Evolutionary conservation across 2,888 invertebrate species (phyloP).

Genomic region (Hydroisotoma schaefferi): DNA sequence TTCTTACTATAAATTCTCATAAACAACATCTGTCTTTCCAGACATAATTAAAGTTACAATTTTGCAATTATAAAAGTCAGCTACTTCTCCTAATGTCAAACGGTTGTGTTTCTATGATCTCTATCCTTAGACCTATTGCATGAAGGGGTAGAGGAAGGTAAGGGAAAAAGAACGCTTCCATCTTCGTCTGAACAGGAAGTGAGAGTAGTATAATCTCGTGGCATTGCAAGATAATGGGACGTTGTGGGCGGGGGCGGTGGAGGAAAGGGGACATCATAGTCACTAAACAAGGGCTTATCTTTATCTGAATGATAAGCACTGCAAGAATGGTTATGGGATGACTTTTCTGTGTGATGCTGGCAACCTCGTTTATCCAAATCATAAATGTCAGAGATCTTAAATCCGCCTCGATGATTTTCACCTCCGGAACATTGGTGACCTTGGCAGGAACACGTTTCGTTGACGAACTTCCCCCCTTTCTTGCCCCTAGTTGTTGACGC

Average conservation of each 20-base stretch:
- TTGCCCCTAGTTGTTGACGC: slow-evolving; percentile 9
- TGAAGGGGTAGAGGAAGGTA: not conserved
- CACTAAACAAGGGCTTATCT: slow-evolving; percentile 9
- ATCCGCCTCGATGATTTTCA: not conserved
- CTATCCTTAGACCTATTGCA: slow-evolving; percentile 8
- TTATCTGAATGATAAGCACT: slow-evolving; percentile 9
- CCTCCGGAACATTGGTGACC: slow-evolving; percentile 15
- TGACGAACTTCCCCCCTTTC: not conserved
- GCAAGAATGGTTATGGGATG: slow-evolving; percentile 12
- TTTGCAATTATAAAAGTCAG: not conserved
- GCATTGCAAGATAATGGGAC: slow-evolving; percentile 17
- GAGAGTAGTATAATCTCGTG: slow-evolving; percentile 30
- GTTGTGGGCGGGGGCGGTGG: slow-evolving; percentile 43
- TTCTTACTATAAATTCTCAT: too few species aligned
- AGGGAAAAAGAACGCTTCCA: slow-evolving; percentile 8
- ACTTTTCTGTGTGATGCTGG: not conserved
- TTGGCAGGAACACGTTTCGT: slow-evolving; percentile 12
- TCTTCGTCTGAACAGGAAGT: slow-evolving; percentile 33
- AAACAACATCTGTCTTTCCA: not conserved
- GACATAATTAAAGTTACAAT: not conserved
- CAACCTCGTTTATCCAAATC: not conserved
- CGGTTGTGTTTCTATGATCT: slow-evolving; percentile 27
- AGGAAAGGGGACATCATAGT: slow-evolving; percentile 34
- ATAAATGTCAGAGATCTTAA: not conserved
- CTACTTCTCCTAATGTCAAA: slow-evolving; percentile 12